Evolutionary conservation across 2,113 vertebrate genomes (phyloP).

Genomic region (Pagrus major): DNA sequence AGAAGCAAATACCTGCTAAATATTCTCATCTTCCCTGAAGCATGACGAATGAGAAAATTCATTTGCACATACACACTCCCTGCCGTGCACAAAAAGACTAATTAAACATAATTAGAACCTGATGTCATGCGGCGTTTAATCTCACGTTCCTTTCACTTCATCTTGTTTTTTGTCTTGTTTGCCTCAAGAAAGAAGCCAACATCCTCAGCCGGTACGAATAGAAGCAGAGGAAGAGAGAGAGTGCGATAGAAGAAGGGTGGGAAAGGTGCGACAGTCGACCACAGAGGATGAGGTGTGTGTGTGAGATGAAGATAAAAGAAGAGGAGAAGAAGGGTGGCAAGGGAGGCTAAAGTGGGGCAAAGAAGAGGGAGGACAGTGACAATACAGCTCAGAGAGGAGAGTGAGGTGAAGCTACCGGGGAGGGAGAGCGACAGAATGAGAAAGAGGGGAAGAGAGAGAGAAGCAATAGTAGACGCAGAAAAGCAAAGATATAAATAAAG

Average conservation of each 20-base stretch:
- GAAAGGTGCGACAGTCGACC: slow-evolving; percentile 30
- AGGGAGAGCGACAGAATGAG: slow-evolving; percentile 2
- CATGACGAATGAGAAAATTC: slow-evolving; percentile 50
- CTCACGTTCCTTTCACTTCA: slow-evolving; percentile 36
- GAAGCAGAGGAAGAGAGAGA: slow-evolving; percentile 16
- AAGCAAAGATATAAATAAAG: slow-evolving; percentile 73
- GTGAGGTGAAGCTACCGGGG: slow-evolving; percentile 20
- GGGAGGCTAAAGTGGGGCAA: slow-evolving; percentile 64
- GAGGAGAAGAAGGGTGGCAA: slow-evolving; percentile 10
- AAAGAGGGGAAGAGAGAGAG: slow-evolving; percentile 25
- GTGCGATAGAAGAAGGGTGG: slow-evolving; percentile 20
- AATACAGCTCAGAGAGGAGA: slow-evolving; percentile 37
- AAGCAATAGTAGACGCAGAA: slow-evolving; percentile 27
- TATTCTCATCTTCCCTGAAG: slow-evolving; percentile 14
- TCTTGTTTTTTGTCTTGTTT: slow-evolving; percentile 34
- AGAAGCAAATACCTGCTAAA: neutral
- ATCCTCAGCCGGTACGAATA: slow-evolving; percentile 17
- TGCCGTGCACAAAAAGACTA: slow-evolving; percentile 35
- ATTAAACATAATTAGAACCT: slow-evolving; percentile 63
- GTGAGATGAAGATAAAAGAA: slow-evolving; percentile 28
- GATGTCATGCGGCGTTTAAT: slow-evolving; percentile 53
- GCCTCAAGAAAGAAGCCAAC: slow-evolving; percentile 30
- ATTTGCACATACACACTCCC: slow-evolving; percentile 46
- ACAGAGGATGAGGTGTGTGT: slow-evolving; percentile 16
- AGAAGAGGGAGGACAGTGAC: slow-evolving; percentile 48